phyloP scores from a whole-genome alignment of 30 jellyfish, hydroid and myxozoan species.

The Aurelia sp. region DNA sequence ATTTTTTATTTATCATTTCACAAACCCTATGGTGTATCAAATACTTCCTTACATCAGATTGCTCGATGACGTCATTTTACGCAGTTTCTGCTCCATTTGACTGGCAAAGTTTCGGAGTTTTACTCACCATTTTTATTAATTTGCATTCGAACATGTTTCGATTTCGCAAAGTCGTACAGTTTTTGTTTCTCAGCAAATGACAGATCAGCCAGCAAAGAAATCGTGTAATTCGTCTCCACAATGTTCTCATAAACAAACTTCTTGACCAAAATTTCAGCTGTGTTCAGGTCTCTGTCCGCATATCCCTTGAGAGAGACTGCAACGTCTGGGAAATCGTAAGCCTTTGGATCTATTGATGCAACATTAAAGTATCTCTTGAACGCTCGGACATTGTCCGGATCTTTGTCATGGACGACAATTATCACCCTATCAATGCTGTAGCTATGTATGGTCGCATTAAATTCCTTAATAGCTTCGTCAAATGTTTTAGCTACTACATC shows the following conservation, averaged over 20 bases:
- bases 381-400: background rate
- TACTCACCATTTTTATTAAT: background rate
- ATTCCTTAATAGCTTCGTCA: background rate
- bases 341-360: background rate
- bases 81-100: no score
- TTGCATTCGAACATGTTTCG: background rate
- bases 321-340: background rate
- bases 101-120: no score
- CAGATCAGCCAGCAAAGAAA: background rate
- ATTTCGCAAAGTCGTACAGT: background rate
- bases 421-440: background rate
- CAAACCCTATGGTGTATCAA: no score
- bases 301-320: background rate
- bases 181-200: background rate
- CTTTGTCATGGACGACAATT: constrained; percentile 1
- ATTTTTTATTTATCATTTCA: no score
- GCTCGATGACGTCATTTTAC: no score
- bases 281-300: background rate
- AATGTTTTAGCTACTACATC: background rate
- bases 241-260: background rate
- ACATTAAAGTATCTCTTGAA: background rate
- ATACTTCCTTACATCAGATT: no score
- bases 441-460: background rate
- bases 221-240: background rate
- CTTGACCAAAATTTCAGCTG: background rate